phyloP scores from a whole-genome alignment of 2,113 vertebrate genomes.

The Porphyrio hochstetteri region DNA sequence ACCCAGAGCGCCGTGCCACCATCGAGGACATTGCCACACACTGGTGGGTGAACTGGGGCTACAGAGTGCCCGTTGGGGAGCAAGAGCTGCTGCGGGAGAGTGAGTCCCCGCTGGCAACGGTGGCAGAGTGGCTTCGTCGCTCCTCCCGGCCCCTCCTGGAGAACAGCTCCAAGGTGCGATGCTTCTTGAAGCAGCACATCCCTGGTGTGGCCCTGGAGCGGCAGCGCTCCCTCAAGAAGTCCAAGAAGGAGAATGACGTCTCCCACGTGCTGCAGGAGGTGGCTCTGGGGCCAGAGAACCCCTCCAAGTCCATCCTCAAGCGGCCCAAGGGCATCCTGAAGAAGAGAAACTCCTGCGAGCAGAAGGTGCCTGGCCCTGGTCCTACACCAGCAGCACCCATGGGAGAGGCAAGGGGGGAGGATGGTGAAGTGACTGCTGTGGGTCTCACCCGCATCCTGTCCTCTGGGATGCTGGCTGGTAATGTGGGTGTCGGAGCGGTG shows the following conservation, averaged over 20 bases:
- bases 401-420: neutral
- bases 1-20: slow-evolving; percentile 91
- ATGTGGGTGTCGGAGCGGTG: fast-evolving
- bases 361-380: slow-evolving; percentile 61
- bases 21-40: slow-evolving; percentile 93
- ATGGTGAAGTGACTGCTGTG: neutral
- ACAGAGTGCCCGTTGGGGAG: slow-evolving; percentile 75
- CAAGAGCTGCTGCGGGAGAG: slow-evolving; percentile 68
- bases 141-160: slow-evolving; percentile 91
- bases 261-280: slow-evolving; percentile 79
- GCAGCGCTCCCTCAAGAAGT: slow-evolving; percentile 92
- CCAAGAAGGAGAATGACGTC: slow-evolving; percentile 91
- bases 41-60: slow-evolving; percentile 99
- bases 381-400: neutral
- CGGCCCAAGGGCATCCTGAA: slow-evolving; percentile 92
- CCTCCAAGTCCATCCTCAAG: slow-evolving; percentile 71
- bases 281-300: neutral
- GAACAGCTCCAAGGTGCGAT: slow-evolving; percentile 90
- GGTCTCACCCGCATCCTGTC: neutral
- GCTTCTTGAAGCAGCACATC: slow-evolving; percentile 86
- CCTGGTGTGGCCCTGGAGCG: slow-evolving; percentile 70
- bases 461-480: neutral
- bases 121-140: slow-evolving; percentile 89
- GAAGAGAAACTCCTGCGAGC: slow-evolving; percentile 75
- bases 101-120: slow-evolving; percentile 70